Base-by-base conservation (phyloP, 2,888 invertebrate genomes). In the Agapostemon virescens region DNA sequence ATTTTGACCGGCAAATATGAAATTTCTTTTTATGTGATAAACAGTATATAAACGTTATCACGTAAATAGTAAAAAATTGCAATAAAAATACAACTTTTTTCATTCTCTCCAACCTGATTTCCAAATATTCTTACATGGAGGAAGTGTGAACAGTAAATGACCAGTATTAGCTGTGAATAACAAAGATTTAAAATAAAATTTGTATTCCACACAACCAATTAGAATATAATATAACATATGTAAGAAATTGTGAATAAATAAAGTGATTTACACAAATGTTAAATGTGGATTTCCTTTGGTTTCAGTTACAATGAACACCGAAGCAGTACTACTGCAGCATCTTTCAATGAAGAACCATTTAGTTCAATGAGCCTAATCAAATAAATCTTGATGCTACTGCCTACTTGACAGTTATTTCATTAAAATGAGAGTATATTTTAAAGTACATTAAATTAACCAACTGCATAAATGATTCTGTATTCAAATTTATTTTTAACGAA, bases 101-200 rank as follows among this genome's bases (percentile, higher is more conserved):
- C 82, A 85, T 88, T 87, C 83, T 86, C 84, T 88, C 92, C 90
- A 92, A 92, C 92, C 92, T 92, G 92, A 89, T 84, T 89, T 91
- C 90, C 90, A 89, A 88, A 89, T 86, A 89, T 89, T 91, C 90
- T 91, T 90, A 88, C 88, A 89, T 85, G 88, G 88, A 87, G 91
- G 90, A 83, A 91, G 88, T 86, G 90, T 89, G 88, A 89, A 90
- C 87, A 89, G 87, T 90, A 89, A 88, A 87, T 90, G 90, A 88
- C 91, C 91, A 83, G 89, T 88, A 85, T 86, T 88, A 88, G 91
- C 92, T 92, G 92, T 84, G 90, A 89, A 91, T 90, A 89, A 91
- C 82, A 90, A 79, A 88, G 85, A 88, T 84, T 82, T 82, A 49
- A 77, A 79, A 82, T 79, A 67, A 82, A 69, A 77, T 74, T 66